Evolutionary conservation across 1,140 invertebrate species (phyloP), one percentile per base, ranked within the genome.

Genomic region (Arion vulgaris): DNA sequence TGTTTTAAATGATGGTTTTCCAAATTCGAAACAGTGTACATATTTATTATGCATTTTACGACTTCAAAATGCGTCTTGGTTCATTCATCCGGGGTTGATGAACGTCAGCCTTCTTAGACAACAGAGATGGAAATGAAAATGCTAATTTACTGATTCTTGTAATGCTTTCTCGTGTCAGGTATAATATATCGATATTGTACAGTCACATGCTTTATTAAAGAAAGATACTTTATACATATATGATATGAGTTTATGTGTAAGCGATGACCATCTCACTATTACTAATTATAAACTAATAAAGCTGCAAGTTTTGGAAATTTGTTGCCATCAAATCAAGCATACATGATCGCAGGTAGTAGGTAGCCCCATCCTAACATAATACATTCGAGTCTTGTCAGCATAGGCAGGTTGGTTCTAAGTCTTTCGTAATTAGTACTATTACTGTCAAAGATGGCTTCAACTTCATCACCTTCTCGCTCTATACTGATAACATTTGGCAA

Each of bases 81-180:
- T 72, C 71, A 72, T 72, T 72, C 71, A 72, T 72, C 71, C 71
- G 71, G 71, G 71, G 71, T 72, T 72, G 71, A 72, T 72, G 71
- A 23, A 72, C 71, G 71, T 72, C 71, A 72, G 28, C 26, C 39
- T 39, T 72, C 36, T n/a, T 72, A 38, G 2, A 39, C 7, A 41
- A 0, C 11, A 36, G 9, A 13, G 68, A 57, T 57, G 62, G 32
- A 66, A 66, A 66, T 57, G 62, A 66, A 66, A 66, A 66, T 66
- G 62, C 28, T 66, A 32, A 66, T 32, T 66, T 66, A 32, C 62
- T 66, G 62, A 28, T 32, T 15, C 32, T 66, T 28, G 62, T 66
- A 66, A 66, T 66, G 62, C 62, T 15, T 32, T 72, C 5, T 72
- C 1, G 38, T 19, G 9, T 11, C 19, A 41, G 71, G 36, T 45